Base-by-base conservation (phyloP, 2,888 invertebrate species). In the Yponomeuta plumbellus region DNA sequence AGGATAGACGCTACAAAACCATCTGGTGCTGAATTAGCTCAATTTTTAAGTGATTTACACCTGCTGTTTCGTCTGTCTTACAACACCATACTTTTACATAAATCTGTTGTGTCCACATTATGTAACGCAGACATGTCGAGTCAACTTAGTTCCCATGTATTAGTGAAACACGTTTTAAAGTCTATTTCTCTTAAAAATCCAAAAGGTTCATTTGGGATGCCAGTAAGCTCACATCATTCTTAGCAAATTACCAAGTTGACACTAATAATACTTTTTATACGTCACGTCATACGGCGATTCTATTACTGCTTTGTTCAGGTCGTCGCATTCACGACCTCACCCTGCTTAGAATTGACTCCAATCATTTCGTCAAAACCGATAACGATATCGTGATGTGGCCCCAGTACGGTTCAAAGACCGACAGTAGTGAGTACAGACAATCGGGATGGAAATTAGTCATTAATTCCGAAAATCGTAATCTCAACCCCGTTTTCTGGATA, bases 401-500 rank as follows among this genome's bases (percentile, higher is more conserved):
- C 11, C n/a, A 21, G 13, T 61, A 21, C 22, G 61, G 61, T 21
- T 23, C 61, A 6, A 61, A 61, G 13, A 61, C 61, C 11, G 61
- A 61, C 13, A 61, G 26, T 8, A 61, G 26, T 61, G 26, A 61
- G 11, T 61, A 61, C 22, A n/a, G 61, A 4, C 22, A 61, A 23
- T 61, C 61, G 5, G 61, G 61, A 5, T 61, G 20, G 20, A 61
- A 61, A 21, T 21, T 61, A 5, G 3, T 61, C 3, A 61, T 5
- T 3, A 61, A 61, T 22, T 13, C 22, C 20, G 61, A 61, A n/a
- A 61, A 21, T 21, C 13, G 11, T 21, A 21, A 61, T 11, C 22
- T 61, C 21, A 22, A 61, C 22, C 61, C 61, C 26, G 20, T 61
- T n/a, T 61, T 21, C 20, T 61, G 61, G 61, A 21, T 61, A 61